Conservation (phyloP, 2,797 vertebrate species). For the Acrossocheilus fasciatus region DNA sequence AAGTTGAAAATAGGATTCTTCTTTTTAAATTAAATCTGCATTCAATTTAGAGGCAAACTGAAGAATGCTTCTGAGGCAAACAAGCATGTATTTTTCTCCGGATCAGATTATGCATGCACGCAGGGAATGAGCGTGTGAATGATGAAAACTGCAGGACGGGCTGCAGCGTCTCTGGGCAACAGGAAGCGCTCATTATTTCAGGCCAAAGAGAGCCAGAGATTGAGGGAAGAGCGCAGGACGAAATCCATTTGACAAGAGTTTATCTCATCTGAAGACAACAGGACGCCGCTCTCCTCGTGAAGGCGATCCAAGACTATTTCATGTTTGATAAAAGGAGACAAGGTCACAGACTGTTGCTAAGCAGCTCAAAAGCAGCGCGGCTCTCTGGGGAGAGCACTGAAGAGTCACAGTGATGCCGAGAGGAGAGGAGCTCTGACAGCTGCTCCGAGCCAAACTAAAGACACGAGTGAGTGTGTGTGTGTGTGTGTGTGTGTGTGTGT, state of each 20-base stretch:
- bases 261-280: constrained; percentile 41
- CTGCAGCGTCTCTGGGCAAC: neutral
- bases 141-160: constrained; percentile 14
- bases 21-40: constrained; percentile 10
- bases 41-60: neutral
- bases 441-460: constrained; percentile 10
- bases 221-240: neutral
- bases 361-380: constrained; percentile 47
- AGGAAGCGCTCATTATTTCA: constrained; percentile 13
- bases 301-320: constrained; percentile 49
- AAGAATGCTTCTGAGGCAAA: neutral
- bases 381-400: constrained; percentile 37
- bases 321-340: constrained; percentile 63
- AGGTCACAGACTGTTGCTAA: constrained; percentile 59
- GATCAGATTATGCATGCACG: constrained; percentile 21
- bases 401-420: constrained; percentile 29
- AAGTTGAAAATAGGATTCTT: constrained; percentile 19
- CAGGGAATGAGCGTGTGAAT: neutral
- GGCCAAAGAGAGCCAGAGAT: neutral
- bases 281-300: constrained; percentile 28
- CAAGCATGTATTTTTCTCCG: neutral
- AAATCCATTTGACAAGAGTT: constrained; percentile 20
- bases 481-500: constrained; percentile 7
- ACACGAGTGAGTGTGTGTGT: constrained; percentile 1
- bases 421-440: constrained; percentile 36